Base-by-base conservation (phyloP, 2,797 vertebrate genomes). In the Chiroxiphia lanceolata region DNA sequence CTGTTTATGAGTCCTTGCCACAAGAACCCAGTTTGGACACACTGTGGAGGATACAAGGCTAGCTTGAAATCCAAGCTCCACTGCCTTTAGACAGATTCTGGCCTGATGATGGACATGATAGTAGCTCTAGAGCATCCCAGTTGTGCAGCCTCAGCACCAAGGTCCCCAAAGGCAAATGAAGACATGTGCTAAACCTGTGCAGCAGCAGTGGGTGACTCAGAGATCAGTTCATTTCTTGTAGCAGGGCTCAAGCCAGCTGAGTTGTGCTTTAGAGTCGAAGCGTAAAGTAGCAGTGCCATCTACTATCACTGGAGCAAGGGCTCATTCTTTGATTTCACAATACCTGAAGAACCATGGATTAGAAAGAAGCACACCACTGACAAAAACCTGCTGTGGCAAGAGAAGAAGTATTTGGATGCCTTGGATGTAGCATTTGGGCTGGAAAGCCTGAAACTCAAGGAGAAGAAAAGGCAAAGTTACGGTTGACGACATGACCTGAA, bases 261-360 rank as follows among this genome's bases (percentile, higher is more conserved):
- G 4, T 6, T n/a, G 7, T 19, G 45, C 54, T 90, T 36, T 15
- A 45, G 54, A 19, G 9, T 64, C 10, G 33, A 76, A 51, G 27
- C 26, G 13, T 14, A 3, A 59, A 50, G 40, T 15, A 25, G 22
- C 40, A 63, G 18, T 18, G 20, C 27, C 51, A 8, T 44, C 36
- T 53, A 38, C 71, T 65, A 17, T 31, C 12, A 4, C 12, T 9
- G 25, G 53, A 56, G 9, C 11, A 54, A 79, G 83, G 34, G 22
- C 18, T 71, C 11, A 9, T 48, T 87, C 53, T 53, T 83, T 0
- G 0, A 53, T 80, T 78, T 75, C 3, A 4, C 29, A 75, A 3
- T 9, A 29, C n/a, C 27, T 40, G 19, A 4, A n/a, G n/a, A 92
- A 42, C 4, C 1, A 0, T 0, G 0, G 11, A 15, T 53, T 84